phyloP scores from a whole-genome alignment of 2,888 invertebrate species.

The Pocota personata region DNA sequence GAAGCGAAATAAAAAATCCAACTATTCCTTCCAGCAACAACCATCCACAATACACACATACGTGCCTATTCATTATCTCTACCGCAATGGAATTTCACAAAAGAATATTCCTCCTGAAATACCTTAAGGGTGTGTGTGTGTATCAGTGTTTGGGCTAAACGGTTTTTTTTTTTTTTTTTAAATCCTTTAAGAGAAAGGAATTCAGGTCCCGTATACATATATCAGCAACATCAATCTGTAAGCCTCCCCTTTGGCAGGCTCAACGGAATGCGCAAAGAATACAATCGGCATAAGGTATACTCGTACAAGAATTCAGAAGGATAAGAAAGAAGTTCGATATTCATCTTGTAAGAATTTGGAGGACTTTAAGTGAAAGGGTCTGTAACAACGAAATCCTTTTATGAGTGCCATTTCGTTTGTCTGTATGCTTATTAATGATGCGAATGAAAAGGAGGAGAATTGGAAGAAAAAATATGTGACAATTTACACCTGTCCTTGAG shows the following conservation, averaged over 20 bases:
- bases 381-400: slow-evolving; percentile 11
- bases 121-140: slow-evolving; percentile 34
- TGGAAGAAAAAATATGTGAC: neutral
- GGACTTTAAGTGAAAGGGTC: neutral
- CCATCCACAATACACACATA: neutral
- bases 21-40: slow-evolving; percentile 10
- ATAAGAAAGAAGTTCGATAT: slow-evolving; percentile 16
- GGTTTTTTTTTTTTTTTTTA: neutral
- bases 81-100: slow-evolving; percentile 45
- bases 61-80: slow-evolving; percentile 48
- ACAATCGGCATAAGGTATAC: neutral
- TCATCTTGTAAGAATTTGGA: neutral
- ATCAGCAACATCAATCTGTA: neutral
- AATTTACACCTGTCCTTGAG: neutral
- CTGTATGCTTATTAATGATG: neutral
- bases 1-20: neutral
- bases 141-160: slow-evolving; percentile 6
- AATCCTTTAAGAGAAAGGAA: neutral
- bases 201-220: neutral
- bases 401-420: slow-evolving; percentile 1
- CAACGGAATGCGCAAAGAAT: neutral
- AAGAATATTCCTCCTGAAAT: slow-evolving; percentile 3
- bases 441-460: neutral
- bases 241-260: neutral
- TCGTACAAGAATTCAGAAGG: neutral